Base-by-base conservation (phyloP, 2,797 vertebrate species). In the Sitta carolinensis region DNA sequence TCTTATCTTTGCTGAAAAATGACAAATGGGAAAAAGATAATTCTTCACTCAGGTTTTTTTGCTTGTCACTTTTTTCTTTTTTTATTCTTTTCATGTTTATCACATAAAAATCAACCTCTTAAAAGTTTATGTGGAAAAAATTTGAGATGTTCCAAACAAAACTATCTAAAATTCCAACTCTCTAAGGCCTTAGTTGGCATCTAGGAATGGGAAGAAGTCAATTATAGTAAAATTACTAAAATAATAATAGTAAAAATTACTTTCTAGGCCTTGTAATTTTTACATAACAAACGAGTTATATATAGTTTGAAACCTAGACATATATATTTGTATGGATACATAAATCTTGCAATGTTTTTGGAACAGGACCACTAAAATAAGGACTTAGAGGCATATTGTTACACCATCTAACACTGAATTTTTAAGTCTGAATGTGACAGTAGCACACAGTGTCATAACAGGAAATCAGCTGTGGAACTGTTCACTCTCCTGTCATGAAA, bases 181-280 rank as follows among this genome's bases (percentile, higher is more conserved):
- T 62, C 29, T 58, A 57, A 74, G 14, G 7, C 9, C 13, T 25
- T 11, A 76, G 9, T 1, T 73, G 10, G 4, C 32, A 45, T 57
- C 9, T 34, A 38, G 30, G 12, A 47, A 51, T 38, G 9, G 4
- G 6, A 50, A 62, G 23, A 50, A 48, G 3, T 1, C 5, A 84
- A 22, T 3, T 8, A 21, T 0, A 1, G 11, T 40, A 51, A 55
- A 67, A 91, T n/a, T n/a, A n/a, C n/a, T n/a, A n/a, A n/a, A n/a
- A n/a, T n/a, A n/a, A 22, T 3, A 9, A 21, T 0, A 1, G 11
- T 40, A 51, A 55, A 67, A 91, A 51, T 25, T 36, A 9, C 8
- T 62, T 54, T 77, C 16, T 51, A 19, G 5, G 68, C 15, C 2
- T 36, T 66, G 10, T 9, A 48, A 34, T 23, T 11, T 57, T 80